phyloP scores from a whole-genome alignment of 2,888 invertebrate species.

The Megamerina dolium region DNA sequence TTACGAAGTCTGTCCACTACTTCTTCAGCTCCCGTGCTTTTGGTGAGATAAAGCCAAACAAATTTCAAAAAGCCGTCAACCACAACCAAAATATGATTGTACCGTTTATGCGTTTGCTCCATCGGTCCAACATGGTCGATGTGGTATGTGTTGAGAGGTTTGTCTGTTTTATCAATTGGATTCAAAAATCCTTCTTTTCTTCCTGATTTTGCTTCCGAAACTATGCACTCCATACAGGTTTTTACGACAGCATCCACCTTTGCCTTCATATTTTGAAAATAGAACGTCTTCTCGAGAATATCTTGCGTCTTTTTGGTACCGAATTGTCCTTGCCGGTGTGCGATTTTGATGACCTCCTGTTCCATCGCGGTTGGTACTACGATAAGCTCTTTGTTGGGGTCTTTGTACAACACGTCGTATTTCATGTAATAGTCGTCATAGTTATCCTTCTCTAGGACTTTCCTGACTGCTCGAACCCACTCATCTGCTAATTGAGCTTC shows the following conservation, averaged over 20 bases:
- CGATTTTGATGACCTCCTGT: too few species aligned
- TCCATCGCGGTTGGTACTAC: slow-evolving; percentile 36
- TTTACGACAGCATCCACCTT: slow-evolving; percentile 8
- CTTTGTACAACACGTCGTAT: slow-evolving; percentile 13
- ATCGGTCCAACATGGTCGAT: slow-evolving; percentile 39
- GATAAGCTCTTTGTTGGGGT: slow-evolving; percentile 15
- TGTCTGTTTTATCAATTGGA: slow-evolving; percentile 32
- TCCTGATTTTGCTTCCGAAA: too few species aligned
- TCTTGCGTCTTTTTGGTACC: slow-evolving; percentile 27
- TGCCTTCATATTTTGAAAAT: slow-evolving; percentile 16
- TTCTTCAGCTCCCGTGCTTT: slow-evolving; percentile 28
- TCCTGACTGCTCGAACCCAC: slow-evolving; percentile 5
- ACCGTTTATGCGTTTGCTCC: slow-evolving; percentile 29
- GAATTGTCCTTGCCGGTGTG: too few species aligned
- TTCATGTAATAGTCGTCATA: slow-evolving; percentile 12
- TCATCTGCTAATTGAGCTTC: slow-evolving; percentile 9
- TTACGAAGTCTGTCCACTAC: slow-evolving; percentile 26
- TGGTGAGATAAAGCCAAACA: too few species aligned
- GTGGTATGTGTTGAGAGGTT: slow-evolving; percentile 33
- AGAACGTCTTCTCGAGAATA: slow-evolving; percentile 27
- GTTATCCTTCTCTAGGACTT: slow-evolving; percentile 1
- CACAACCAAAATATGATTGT: slow-evolving; percentile 35
- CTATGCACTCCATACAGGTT: slow-evolving; percentile 17
- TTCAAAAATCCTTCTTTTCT: slow-evolving; percentile 35
- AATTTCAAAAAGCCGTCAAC: too few species aligned